Evolutionary conservation across 2,113 vertebrate species (phyloP).

Genomic region (Festucalex cinctus): DNA sequence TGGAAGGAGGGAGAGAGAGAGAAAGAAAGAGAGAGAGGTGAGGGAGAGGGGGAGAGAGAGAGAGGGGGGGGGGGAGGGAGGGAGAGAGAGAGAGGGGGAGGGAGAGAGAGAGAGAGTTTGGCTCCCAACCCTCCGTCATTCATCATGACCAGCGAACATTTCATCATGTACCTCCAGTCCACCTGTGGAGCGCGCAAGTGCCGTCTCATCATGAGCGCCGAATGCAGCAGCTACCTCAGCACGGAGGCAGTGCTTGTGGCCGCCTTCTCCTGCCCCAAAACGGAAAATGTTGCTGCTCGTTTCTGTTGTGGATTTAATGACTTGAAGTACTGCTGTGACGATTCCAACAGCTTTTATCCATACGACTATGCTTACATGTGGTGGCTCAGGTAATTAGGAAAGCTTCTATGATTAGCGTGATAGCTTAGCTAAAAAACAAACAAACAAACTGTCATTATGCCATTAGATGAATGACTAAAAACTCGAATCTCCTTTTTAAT

Average conservation of each 20-base stretch:
- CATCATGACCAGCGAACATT: background rate
- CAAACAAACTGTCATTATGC: no score
- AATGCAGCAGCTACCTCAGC: constrained; percentile 81
- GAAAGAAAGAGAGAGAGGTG: no score
- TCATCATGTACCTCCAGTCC: background rate
- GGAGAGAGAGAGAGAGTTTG: background rate
- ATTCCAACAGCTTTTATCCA: constrained; percentile 88
- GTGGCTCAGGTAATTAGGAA: constrained; percentile 85
- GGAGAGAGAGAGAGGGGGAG: no score
- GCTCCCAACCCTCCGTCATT: no score
- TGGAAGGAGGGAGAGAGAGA: no score
- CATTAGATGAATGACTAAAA: no score
- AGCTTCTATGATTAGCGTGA: no score
- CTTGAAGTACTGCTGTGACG: constrained; percentile 90
- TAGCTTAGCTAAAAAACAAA: no score
- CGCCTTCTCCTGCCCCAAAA: constrained; percentile 82
- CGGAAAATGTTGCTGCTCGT: constrained; percentile 69
- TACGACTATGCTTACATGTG: constrained; percentile 92
- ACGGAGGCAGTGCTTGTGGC: constrained; percentile 74
- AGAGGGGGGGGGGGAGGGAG: no score
- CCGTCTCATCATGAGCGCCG: constrained; percentile 73
- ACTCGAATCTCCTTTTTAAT: no score
- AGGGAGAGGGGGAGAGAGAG: no score
- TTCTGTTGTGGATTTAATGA: constrained; percentile 93
- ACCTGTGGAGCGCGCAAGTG: background rate